phyloP scores from a whole-genome alignment of 2,888 invertebrate species.

The Barypeithes pellucidus region DNA sequence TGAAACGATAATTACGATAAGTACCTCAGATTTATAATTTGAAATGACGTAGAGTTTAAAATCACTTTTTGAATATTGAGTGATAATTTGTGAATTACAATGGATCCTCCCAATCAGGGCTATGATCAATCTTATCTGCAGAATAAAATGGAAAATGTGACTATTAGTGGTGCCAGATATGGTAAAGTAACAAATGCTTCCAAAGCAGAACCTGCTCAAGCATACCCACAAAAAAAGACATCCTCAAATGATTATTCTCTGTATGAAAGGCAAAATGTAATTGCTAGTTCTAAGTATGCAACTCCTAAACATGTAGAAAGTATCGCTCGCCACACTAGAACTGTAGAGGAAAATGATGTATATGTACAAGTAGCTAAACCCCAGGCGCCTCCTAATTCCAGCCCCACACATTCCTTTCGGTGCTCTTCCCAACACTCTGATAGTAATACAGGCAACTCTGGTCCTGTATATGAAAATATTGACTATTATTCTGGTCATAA shows the following conservation, averaged over 20 bases:
- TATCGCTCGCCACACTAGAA: constrained; percentile 69
- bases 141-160: constrained; percentile 48
- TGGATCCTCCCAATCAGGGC: constrained; percentile 38
- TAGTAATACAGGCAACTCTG: constrained; percentile 64
- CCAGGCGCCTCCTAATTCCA: constrained; percentile 65
- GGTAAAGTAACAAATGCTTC: constrained; percentile 65
- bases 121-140: constrained; percentile 42
- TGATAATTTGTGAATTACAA: constrained; percentile 11
- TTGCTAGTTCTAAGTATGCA: constrained; percentile 84
- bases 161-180: constrained; percentile 65
- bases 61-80: neutral
- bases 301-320: constrained; percentile 83
- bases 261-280: constrained; percentile 83
- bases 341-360: constrained; percentile 68
- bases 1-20: neutral
- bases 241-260: constrained; percentile 72
- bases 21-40: neutral
- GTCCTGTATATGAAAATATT: constrained; percentile 86
- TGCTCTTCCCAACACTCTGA: constrained; percentile 60
- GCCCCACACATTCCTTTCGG: constrained; percentile 77
- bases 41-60: neutral
- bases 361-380: constrained; percentile 71
- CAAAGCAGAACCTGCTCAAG: constrained; percentile 66
- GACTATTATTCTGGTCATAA: constrained; percentile 81
- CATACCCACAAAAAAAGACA: constrained; percentile 70